Conservation (phyloP, 2,888 invertebrate species). For the Apotomis betuletana region DNA sequence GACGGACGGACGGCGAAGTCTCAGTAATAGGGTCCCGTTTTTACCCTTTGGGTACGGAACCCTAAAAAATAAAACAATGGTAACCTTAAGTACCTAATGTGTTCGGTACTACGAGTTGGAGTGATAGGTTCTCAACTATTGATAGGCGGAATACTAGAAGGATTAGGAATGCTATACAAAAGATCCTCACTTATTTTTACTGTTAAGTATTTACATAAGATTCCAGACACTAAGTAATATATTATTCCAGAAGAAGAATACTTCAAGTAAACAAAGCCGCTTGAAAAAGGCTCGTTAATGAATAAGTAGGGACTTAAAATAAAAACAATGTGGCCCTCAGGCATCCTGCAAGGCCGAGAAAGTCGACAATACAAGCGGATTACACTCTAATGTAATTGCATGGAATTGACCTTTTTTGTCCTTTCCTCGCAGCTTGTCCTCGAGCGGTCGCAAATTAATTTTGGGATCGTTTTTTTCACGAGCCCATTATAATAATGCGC, state of each 20-base stretch:
- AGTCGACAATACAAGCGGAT: constrained; percentile 15
- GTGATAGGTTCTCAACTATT: too few species aligned
- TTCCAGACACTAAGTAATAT: neutral
- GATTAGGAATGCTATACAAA: too few species aligned
- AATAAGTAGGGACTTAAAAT: constrained; percentile 11
- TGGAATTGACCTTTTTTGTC: constrained; percentile 19
- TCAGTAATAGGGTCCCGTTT: too few species aligned
- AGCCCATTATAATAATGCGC: neutral
- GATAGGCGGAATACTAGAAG: too few species aligned
- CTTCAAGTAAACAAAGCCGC: constrained; percentile 6
- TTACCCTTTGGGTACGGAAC: too few species aligned
- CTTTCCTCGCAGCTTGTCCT: constrained; percentile 4
- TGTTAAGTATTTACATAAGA: neutral
- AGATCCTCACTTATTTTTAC: neutral
- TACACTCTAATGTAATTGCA: constrained; percentile 27
- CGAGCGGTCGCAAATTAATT: constrained; percentile 5
- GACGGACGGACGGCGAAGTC: too few species aligned
- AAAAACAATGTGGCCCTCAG: constrained; percentile 11
- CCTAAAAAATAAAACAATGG: too few species aligned
- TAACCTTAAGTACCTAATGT: too few species aligned
- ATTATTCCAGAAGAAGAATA: neutral
- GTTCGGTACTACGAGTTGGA: too few species aligned
- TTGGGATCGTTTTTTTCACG: constrained; percentile 1
- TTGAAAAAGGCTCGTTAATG: constrained; percentile 4
- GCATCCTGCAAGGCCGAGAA: constrained; percentile 11